A percentile compares a stretch with the other conserved stretches of the same genome.
phyloP scores from a whole-genome alignment of 2,113 vertebrate species.

The Urocolius indicus region DNA sequence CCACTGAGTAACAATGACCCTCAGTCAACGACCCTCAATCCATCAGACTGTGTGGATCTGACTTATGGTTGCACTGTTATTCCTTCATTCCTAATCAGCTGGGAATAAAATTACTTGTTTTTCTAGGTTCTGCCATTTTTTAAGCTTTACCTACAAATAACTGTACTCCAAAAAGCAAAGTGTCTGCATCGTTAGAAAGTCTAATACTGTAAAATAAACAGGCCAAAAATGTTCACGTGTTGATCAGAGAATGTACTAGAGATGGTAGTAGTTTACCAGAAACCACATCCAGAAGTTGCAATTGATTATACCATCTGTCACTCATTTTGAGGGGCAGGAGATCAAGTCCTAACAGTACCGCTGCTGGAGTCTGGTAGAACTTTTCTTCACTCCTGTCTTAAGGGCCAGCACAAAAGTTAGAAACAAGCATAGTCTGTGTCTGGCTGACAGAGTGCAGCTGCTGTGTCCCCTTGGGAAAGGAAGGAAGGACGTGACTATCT shows the following conservation, averaged over 20 bases:
- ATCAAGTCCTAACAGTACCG: background rate
- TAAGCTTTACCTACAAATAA: background rate
- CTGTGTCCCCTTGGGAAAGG: background rate
- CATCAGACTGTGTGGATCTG: background rate
- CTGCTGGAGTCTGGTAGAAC: background rate
- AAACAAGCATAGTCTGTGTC: background rate
- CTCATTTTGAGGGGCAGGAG: background rate
- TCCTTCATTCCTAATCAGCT: background rate
- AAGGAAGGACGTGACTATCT: background rate
- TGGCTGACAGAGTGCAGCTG: background rate
- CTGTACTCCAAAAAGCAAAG: background rate
- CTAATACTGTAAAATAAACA: background rate
- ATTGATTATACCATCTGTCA: background rate
- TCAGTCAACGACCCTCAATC: background rate
- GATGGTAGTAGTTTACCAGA: background rate
- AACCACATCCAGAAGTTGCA: background rate
- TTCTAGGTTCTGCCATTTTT: background rate
- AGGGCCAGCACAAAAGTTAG: background rate
- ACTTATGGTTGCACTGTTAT: background rate
- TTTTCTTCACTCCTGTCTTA: background rate
- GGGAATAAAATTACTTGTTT: background rate
- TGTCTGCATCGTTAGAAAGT: background rate
- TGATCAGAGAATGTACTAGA: background rate
- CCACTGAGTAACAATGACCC: background rate
- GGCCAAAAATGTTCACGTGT: background rate